A percentile compares a stretch with the other conserved stretches of the same genome.
Evolutionary conservation across 92 coral and sea anemone genomes (phyloP).

Genomic region (Pocillopora meandrina): DNA sequence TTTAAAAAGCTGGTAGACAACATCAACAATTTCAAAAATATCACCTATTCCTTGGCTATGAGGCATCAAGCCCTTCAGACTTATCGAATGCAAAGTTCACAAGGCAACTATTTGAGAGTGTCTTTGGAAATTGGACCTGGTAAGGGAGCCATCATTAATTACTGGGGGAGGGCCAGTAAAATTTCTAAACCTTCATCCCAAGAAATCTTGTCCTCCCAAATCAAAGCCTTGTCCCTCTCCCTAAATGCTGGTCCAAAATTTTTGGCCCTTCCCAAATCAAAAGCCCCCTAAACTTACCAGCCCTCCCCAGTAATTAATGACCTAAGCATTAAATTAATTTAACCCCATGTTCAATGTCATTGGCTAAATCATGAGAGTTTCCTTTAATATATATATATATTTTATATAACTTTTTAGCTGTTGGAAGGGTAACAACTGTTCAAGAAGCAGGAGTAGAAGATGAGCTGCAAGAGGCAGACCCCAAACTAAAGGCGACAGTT

Average conservation of each 20-base stretch:
- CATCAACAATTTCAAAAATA: slow-evolving; percentile 66
- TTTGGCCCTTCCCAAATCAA: too few species aligned
- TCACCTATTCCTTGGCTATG: slow-evolving; percentile 59
- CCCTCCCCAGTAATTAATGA: slow-evolving; percentile 32
- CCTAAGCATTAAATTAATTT: background rate
- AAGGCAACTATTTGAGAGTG: slow-evolving; percentile 45
- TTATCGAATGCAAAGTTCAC: slow-evolving; percentile 53
- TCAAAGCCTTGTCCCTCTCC: too few species aligned
- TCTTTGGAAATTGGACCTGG: slow-evolving; percentile 72
- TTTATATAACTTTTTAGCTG: background rate
- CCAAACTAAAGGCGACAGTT: background rate
- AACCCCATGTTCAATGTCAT: background rate
- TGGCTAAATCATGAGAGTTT: background rate
- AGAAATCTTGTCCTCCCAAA: background rate
- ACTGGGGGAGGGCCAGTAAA: too few species aligned
- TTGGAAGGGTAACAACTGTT: background rate
- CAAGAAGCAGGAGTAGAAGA: too few species aligned
- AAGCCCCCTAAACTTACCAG: background rate
- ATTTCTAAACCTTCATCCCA: background rate
- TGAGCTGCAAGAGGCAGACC: background rate
- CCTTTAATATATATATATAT: background rate
- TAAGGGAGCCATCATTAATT: background rate
- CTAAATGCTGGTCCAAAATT: too few species aligned
- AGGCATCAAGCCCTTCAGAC: slow-evolving; percentile 65
- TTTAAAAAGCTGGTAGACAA: slow-evolving; percentile 37